Conservation (phyloP, 2,797 vertebrate species). For the Paratrypauchen microcephalus region DNA sequence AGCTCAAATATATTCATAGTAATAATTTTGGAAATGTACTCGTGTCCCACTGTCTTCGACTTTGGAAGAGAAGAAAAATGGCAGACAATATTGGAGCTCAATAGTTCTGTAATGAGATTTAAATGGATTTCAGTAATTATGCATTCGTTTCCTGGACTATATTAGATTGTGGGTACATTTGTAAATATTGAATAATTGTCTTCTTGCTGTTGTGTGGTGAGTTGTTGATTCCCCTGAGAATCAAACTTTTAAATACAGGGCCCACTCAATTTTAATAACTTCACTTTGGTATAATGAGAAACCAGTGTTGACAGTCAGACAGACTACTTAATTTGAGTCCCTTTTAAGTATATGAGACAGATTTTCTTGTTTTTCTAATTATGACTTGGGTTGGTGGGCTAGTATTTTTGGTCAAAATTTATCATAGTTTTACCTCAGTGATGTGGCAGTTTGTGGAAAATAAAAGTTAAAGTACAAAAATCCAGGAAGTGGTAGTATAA, state of each 20-base stretch:
- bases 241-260: neutral
- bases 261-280: neutral
- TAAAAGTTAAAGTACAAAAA: too few relatives aligned
- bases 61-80: neutral
- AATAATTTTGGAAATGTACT: too few relatives aligned
- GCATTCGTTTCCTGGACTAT: neutral
- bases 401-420: too few relatives aligned
- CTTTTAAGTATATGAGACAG: too few relatives aligned
- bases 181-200: conserved; percentile 6
- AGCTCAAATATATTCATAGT: too few relatives aligned
- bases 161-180: neutral
- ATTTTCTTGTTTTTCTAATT: too few relatives aligned
- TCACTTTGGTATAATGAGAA: neutral
- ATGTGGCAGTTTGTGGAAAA: too few relatives aligned
- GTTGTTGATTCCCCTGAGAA: neutral
- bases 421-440: too few relatives aligned
- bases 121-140: neutral
- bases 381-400: too few relatives aligned
- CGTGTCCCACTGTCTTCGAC: too few relatives aligned
- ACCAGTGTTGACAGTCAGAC: neutral
- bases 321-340: too few relatives aligned
- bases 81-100: neutral
- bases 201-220: neutral
- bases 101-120: neutral
- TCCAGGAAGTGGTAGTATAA: too few relatives aligned